Evolutionary conservation across 2,797 vertebrate genomes (phyloP).

Genomic region (Vespertilio murinus): DNA sequence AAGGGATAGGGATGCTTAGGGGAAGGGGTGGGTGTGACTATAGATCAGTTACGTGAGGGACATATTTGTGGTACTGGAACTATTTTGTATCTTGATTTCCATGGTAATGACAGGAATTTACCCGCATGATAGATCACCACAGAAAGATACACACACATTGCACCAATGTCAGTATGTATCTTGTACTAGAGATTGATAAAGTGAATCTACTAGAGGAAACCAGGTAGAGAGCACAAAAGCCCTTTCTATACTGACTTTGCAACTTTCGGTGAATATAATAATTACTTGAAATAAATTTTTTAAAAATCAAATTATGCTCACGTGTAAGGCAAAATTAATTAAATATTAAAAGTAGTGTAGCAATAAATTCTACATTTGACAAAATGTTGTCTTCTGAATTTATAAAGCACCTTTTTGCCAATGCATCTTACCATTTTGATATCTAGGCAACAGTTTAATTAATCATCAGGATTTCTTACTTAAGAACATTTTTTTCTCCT

Average conservation of each 20-base stretch:
- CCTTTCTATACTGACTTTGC: not conserved
- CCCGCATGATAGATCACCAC: not conserved
- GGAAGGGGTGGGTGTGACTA: not conserved
- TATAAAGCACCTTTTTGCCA: not conserved
- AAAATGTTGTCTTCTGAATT: constrained; percentile 15
- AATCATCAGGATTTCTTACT: not conserved
- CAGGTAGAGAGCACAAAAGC: not conserved
- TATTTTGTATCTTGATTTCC: not conserved
- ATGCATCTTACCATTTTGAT: not conserved
- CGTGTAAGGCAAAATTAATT: not conserved
- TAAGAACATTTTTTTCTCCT: not conserved
- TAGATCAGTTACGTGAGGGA: not conserved
- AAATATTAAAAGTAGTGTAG: not conserved
- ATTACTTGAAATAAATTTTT: not conserved
- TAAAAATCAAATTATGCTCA: not conserved
- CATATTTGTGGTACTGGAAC: not conserved
- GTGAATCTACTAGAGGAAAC: not conserved
- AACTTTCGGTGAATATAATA: not conserved
- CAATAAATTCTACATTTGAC: not conserved
- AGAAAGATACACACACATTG: not conserved
- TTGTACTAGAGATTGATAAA: not conserved
- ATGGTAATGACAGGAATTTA: not conserved
- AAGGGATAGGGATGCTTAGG: not conserved
- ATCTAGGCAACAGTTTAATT: not conserved
- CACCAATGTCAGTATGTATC: not conserved